Percentiles rank a stretch among this genome's conserved stretches.
phyloP scores from a whole-genome alignment of 1,140 invertebrate species.

The Drosophila insularis region DNA sequence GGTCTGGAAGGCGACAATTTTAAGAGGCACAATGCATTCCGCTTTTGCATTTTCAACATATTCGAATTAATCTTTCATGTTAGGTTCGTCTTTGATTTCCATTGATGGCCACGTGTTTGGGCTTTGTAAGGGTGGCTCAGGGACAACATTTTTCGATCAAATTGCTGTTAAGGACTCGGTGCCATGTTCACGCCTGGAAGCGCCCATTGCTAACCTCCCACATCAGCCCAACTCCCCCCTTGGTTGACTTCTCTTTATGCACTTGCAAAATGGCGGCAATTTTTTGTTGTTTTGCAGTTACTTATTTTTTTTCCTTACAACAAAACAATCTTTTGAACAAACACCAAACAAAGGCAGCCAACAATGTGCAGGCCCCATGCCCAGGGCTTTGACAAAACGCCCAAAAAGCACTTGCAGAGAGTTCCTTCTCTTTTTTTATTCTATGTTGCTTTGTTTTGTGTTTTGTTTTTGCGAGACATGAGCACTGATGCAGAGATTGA shows the following conservation, averaged over 20 bases:
- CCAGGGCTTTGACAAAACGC: constrained; percentile 7
- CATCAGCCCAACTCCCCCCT: too few relatives aligned
- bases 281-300: background rate
- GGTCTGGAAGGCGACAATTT: too few relatives aligned
- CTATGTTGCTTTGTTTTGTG: constrained; percentile 17
- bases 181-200: constrained; percentile 25
- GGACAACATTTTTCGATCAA: constrained; percentile 29
- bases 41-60: too few relatives aligned
- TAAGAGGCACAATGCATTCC: too few relatives aligned
- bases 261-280: constrained; percentile 22
- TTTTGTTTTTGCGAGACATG: constrained; percentile 53
- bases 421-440: constrained; percentile 9
- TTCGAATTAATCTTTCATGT: background rate
- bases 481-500: constrained; percentile 6
- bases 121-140: constrained; percentile 7
- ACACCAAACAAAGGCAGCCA: constrained; percentile 23
- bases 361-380: constrained; percentile 13
- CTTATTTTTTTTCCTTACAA: constrained; percentile 14
- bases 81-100: background rate
- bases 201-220: constrained; percentile 30
- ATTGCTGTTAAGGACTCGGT: constrained; percentile 73
- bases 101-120: background rate
- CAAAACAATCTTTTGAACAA: constrained; percentile 27
- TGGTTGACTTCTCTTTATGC: background rate
- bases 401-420: constrained; percentile 31